phyloP scores from a whole-genome alignment of 1,140 invertebrate species.

The Stenopsyche tienmushanensis region DNA sequence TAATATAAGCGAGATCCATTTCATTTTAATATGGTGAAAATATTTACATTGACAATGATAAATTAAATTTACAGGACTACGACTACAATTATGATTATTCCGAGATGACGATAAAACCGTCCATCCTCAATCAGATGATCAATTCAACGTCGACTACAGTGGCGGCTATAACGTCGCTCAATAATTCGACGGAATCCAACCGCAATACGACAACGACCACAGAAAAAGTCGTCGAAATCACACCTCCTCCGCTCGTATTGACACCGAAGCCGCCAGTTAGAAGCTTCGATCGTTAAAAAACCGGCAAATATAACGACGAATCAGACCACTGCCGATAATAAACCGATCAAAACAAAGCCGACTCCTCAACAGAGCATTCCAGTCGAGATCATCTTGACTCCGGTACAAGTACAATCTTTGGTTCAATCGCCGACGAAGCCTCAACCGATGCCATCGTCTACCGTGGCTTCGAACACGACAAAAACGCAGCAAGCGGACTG shows the following conservation, averaged over 20 bases:
- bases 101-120: slow-evolving; percentile 61
- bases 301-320: slow-evolving; percentile 3
- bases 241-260: slow-evolving; percentile 21
- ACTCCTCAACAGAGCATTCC: slow-evolving; percentile 27
- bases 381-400: slow-evolving; percentile 32
- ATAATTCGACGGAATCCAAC: slow-evolving; percentile 4
- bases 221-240: slow-evolving; percentile 38
- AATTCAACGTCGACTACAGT: slow-evolving; percentile 22
- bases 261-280: slow-evolving; percentile 7
- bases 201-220: slow-evolving; percentile 20
- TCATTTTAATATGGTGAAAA: no score
- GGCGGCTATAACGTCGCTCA: slow-evolving; percentile 14
- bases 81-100: slow-evolving; percentile 63
- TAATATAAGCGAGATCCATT: no score
- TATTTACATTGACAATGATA: no score
- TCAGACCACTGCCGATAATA: not conserved
- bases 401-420: slow-evolving; percentile 26
- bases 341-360: slow-evolving; percentile 1
- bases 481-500: slow-evolving; percentile 43
- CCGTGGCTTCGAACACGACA: not conserved
- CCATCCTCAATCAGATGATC: slow-evolving; percentile 48
- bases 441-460: not conserved
- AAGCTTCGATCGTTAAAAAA: no score
- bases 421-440: not conserved
- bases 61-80: slow-evolving; percentile 60